Evolutionary conservation across 1,140 invertebrate species (phyloP).

Genomic region (Aethina tumida): DNA sequence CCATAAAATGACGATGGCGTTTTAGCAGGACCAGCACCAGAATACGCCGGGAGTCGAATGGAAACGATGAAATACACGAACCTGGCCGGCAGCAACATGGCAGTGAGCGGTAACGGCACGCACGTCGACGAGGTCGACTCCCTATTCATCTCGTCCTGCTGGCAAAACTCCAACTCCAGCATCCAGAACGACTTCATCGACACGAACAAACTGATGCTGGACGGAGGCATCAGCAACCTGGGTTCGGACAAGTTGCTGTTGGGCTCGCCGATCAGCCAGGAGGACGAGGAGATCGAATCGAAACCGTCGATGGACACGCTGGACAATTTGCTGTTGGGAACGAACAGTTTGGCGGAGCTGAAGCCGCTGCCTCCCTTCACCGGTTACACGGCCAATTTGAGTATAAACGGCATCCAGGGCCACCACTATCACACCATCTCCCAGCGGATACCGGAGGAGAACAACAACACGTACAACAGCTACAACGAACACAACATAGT

Average conservation of each 20-base stretch:
- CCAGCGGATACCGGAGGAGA: conserved; percentile 55
- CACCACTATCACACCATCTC: conserved; percentile 78
- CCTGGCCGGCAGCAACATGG: conserved; percentile 36
- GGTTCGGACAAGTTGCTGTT: conserved; percentile 40
- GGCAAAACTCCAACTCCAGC: conserved; percentile 29
- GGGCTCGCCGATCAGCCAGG: conserved; percentile 35
- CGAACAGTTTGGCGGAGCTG: conserved; percentile 61
- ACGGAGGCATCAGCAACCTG: conserved; percentile 27
- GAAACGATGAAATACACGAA: conserved; percentile 37
- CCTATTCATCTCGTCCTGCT: conserved; percentile 32
- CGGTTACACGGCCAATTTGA: conserved; percentile 70
- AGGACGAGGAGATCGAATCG: conserved; percentile 36
- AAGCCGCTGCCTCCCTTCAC: conserved; percentile 81
- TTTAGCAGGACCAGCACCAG: conserved; percentile 1
- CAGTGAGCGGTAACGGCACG: conserved; percentile 34
- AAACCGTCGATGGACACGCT: conserved; percentile 49
- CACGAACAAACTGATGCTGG: conserved; percentile 29
- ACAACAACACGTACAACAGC: conserved; percentile 42
- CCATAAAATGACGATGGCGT: conserved; percentile 2
- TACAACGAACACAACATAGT: conserved; percentile 52
- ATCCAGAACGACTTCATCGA: conserved; percentile 31
- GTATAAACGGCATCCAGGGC: conserved; percentile 75
- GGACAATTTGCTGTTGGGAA: conserved; percentile 52
- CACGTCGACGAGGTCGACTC: conserved; percentile 35
- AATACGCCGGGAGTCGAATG: conserved; percentile 21